These are phyloP conservation scores for Sarotherodon lohbergeri DNA, from an alignment of 2,113 vertebrate species.

Conservation along the genomic window DNA sequence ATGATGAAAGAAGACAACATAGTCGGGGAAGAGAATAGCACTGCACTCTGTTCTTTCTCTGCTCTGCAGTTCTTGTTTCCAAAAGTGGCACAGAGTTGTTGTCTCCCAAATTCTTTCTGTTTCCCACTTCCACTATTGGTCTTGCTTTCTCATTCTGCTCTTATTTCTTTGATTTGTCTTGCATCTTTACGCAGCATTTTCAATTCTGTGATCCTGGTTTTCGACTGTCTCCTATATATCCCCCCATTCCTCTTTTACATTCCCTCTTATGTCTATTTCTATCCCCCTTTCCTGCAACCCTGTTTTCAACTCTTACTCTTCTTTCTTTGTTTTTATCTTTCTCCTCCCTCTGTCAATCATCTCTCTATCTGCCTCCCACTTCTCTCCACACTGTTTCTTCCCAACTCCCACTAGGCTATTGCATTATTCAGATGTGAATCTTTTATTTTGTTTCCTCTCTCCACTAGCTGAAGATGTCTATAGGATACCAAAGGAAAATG, in stretches of 20 bases:
- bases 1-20: neutral
- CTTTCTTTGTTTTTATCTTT: neutral
- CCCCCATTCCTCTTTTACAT: neutral
- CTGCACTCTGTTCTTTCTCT: neutral
- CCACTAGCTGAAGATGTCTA: conserved; percentile 6
- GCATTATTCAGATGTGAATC: conserved; percentile 54
- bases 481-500: conserved; percentile 7
- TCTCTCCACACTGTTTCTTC: neutral
- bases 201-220: neutral
- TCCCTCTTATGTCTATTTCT: conserved; percentile 15
- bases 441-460: neutral
- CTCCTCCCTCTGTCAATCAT: conserved; percentile 35
- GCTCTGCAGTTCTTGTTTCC: conserved; percentile 7
- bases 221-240: neutral
- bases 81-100: conserved; percentile 24
- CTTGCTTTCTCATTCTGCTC: neutral
- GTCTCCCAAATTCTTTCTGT: neutral
- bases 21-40: neutral
- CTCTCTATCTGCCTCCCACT: neutral
- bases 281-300: neutral
- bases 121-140: neutral
- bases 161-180: conserved; percentile 4
- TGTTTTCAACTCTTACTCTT: neutral
- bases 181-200: neutral
- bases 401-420: conserved; percentile 21